Percentiles rank a stretch among this genome's conserved stretches.
Conservation (phyloP, 2,797 vertebrate species). For the Anabas testudineus region DNA sequence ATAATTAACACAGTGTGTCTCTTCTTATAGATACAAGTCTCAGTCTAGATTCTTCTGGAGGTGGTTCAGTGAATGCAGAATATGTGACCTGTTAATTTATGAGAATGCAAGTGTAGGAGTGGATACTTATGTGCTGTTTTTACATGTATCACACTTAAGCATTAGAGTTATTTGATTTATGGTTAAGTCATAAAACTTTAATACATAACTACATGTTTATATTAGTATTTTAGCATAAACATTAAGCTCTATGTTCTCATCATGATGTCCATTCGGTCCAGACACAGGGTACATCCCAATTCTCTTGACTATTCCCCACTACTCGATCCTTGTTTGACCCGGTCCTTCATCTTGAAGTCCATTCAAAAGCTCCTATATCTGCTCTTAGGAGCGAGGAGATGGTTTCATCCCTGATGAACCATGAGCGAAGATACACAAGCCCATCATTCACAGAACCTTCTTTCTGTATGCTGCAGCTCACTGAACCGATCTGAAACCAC, state of each 20-base stretch:
- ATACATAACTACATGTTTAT: neutral
- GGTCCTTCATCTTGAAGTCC: no score
- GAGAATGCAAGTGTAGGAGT: neutral
- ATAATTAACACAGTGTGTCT: conserved; percentile 39
- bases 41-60: neutral
- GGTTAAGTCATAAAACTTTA: neutral
- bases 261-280: neutral
- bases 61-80: neutral
- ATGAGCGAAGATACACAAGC: no score
- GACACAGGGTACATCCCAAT: neutral
- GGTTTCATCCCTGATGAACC: no score
- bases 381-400: no score
- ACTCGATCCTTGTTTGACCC: no score
- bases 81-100: neutral
- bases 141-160: neutral
- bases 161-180: neutral
- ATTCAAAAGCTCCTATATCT: no score
- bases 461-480: no score
- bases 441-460: no score
- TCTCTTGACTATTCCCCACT: no score
- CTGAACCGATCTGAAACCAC: no score
- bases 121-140: neutral
- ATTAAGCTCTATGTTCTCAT: conserved; percentile 3
- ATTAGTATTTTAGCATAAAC: conserved; percentile 3
- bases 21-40: conserved; percentile 12